Conservation (phyloP, 1,140 invertebrate species). For the Drosophila carrolli region DNA sequence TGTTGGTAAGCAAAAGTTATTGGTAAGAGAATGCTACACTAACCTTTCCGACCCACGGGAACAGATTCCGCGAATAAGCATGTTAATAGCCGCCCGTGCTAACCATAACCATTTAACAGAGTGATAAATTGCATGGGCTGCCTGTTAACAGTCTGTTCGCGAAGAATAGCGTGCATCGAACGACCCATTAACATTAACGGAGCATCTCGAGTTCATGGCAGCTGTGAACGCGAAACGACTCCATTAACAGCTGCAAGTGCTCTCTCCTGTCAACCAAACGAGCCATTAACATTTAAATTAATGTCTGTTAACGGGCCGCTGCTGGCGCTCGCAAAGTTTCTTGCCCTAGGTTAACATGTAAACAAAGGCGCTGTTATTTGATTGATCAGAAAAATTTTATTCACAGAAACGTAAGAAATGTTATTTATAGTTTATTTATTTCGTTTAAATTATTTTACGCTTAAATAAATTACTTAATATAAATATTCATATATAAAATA, state of each 20-base stretch:
- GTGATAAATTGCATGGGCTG: constrained; percentile 62
- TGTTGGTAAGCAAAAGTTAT: no score
- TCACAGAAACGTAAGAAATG: background rate
- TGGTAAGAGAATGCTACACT: background rate
- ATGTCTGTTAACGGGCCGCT: constrained; percentile 30
- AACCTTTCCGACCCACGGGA: constrained; percentile 3
- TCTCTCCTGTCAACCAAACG: constrained; percentile 57
- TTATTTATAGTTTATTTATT: no score
- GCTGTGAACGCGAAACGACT: constrained; percentile 62
- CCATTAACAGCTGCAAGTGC: constrained; percentile 62
- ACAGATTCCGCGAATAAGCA: constrained; percentile 35
- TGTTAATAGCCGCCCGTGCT: constrained; percentile 13
- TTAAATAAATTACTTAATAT: no score
- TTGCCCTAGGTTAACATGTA: constrained; percentile 59
- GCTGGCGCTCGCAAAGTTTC: constrained; percentile 6
- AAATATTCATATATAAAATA: no score
- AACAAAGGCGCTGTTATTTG: constrained; percentile 32
- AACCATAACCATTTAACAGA: constrained; percentile 16
- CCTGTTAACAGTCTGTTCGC: constrained; percentile 69
- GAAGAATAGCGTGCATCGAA: constrained; percentile 43
- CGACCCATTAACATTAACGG: constrained; percentile 74
- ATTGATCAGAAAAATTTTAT: background rate
- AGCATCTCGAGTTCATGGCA: constrained; percentile 59
- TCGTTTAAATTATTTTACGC: no score
- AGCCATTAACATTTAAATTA: constrained; percentile 71